phyloP scores from a whole-genome alignment of 1,140 invertebrate genomes.

The Anastrepha ludens region DNA sequence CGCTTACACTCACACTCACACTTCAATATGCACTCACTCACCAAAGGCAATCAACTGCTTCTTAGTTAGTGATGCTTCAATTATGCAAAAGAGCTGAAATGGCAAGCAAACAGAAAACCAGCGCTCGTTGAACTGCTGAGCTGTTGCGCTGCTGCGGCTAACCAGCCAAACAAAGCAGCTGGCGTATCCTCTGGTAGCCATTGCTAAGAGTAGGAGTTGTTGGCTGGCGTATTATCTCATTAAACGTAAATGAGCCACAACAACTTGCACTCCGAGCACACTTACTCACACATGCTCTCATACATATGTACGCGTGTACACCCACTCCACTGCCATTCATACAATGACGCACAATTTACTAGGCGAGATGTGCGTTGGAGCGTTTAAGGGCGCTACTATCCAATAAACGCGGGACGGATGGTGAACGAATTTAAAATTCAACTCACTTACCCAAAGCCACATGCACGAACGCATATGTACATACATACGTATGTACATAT shows the following conservation, averaged over 20 bases:
- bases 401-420: neutral
- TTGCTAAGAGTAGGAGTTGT: neutral
- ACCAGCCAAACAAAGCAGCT: neutral
- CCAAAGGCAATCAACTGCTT: slow-evolving; percentile 44
- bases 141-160: neutral
- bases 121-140: neutral
- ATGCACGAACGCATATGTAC: neutral
- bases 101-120: slow-evolving; percentile 42
- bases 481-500: neutral
- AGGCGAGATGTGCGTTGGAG: neutral
- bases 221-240: slow-evolving; percentile 69
- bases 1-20: slow-evolving; percentile 40
- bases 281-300: neutral
- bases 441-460: slow-evolving; percentile 60
- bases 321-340: neutral
- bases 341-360: neutral
- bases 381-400: neutral
- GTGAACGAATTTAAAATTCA: slow-evolving; percentile 65
- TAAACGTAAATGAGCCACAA: slow-evolving; percentile 60
- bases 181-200: neutral
- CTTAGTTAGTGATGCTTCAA: slow-evolving; percentile 69
- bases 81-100: slow-evolving; percentile 68
- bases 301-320: neutral
- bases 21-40: slow-evolving; percentile 58
- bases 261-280: neutral